Base-by-base conservation (phyloP, 2,113 vertebrate species). In the Apteryx mantelli region DNA sequence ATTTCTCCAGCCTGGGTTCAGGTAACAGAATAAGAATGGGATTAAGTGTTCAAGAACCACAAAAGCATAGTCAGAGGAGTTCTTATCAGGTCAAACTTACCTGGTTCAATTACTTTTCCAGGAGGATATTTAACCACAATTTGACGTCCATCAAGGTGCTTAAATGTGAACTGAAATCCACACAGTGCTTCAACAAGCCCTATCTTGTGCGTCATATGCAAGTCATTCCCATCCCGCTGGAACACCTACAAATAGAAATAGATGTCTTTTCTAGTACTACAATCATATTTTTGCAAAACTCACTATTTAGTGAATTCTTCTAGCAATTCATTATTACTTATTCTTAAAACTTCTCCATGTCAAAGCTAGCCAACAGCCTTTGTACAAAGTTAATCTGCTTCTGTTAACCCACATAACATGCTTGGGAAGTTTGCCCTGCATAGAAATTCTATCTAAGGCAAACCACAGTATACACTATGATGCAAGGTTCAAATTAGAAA, bases 101-200 rank as follows among this genome's bases (percentile, higher is more conserved):
- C 99, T 98, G 99, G 99, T 90, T 99, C 99, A 82, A 99, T 99
- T 94, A 99, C 99, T 98, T 99, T 99, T 95, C 99, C 99, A 89
- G 99, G 98, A 69, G 99, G 99, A 46, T 99, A 99, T 97, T 99
- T 99, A 89, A 99, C 99, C 95, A 99, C 99, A 98, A 99, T 98
- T 93, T 99, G 99, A 93, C 99, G 99, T 48, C 97, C 98, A 94
- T 99, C 99, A 53, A 99, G 98, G 97, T 99, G 99, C 97, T 99
- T 98, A 94, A 99, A 98, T 16, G 99, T 99, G 97, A 99, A 99
- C 98, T 99, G 99, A 97, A 99, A 99, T 63, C 99, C 99, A 97
- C 99, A 99, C 12, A 99, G 98, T 69, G 99, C 99, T 97, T 99
- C 99, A 70, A 99, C 99, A 52, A 99, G 99, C 92, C 99, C 99